A percentile compares a stretch with the other conserved stretches of the same genome.
Conservation (phyloP, 2,797 vertebrate genomes). For the Pangasius djambal region DNA sequence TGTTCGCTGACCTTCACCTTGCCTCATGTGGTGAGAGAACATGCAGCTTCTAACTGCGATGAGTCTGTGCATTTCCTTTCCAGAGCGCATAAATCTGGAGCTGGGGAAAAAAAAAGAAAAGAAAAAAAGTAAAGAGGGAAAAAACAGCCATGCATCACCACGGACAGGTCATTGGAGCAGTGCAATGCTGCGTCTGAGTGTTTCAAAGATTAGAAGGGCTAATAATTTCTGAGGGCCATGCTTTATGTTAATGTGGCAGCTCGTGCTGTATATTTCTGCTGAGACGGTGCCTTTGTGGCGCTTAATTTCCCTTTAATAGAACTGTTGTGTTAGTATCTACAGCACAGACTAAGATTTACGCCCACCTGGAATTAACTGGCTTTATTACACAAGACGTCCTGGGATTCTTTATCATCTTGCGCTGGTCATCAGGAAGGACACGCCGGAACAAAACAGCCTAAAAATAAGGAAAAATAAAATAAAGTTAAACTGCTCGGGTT, state of each 20-base stretch:
- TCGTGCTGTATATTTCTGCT: constrained; percentile 80
- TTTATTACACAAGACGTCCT: constrained; percentile 72
- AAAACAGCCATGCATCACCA: constrained; percentile 80
- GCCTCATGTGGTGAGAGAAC: constrained; percentile 55
- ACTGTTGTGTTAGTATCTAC: constrained; percentile 75
- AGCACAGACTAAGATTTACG: constrained; percentile 73
- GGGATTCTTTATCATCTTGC: constrained; percentile 64
- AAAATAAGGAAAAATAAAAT: constrained; percentile 29
- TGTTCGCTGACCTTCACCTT: constrained; percentile 72
- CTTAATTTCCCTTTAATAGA: constrained; percentile 80
- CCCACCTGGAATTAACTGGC: constrained; percentile 66
- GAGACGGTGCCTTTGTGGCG: constrained; percentile 76
- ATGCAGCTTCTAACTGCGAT: constrained; percentile 52
- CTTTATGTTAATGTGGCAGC: constrained; percentile 87
- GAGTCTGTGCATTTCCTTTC: constrained; percentile 66
- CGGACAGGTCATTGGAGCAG: constrained; percentile 83
- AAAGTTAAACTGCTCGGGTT: background rate
- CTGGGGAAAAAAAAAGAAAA: constrained; percentile 4
- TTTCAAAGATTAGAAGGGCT: constrained; percentile 82
- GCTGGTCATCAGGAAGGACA: constrained; percentile 63
- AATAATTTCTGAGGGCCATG: constrained; percentile 82
- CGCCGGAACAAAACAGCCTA: constrained; percentile 37
- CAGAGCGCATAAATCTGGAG: constrained; percentile 67
- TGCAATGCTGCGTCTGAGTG: constrained; percentile 76
- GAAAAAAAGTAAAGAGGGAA: background rate